Base-by-base conservation (phyloP, 1,140 invertebrate genomes). In the Euwallacea similis region DNA sequence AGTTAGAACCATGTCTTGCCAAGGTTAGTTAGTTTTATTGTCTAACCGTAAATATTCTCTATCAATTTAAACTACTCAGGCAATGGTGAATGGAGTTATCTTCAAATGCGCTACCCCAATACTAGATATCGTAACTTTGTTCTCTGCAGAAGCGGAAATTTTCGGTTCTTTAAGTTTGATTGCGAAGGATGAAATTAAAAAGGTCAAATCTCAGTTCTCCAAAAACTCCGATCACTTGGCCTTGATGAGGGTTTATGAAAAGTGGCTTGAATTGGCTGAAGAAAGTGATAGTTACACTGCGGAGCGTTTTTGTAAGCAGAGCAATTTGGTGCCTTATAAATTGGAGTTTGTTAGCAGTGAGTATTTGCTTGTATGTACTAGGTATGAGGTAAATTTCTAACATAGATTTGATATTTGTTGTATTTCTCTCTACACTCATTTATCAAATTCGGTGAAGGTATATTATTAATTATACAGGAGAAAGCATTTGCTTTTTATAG, bases 1-100 rank as follows among this genome's bases (percentile, higher is more conserved):
- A 84, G 33, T 76, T 85, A 43, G 81, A 86, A 79, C 87, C 87
- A 3, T 83, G 82, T 76, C 72, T 89, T n/a, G 84, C 85, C 53
- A 88, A 87, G 81, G 70, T 72, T n/a, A 56, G 21, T 1, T 33
- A 33, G 21, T 55, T 55, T 41, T 42, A 42, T n/a, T 64, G n/a
- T 11, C 16, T 43, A 3, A 15, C 43, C 42, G 62, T 33, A 15
- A 62, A n/a, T 62, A 42, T 50, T 64, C 55, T 9, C n/a, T n/a
- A 13, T 16, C n/a, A 44, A 60, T n/a, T 46, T n/a, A 33, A 65
- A 42, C 55, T 33, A 13, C 64, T 71, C 41, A 72, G 65, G 83
- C 86, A 9, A 63, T 89, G 55, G 78, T 89, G 61, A 83, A 86
- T 75, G 81, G 86, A 3, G 72, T 82, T 10, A 82, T 89, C 68